Evolutionary conservation across 2,113 vertebrate genomes (phyloP), one percentile per base, ranked within the genome.

Genomic region (Natator depressus): DNA sequence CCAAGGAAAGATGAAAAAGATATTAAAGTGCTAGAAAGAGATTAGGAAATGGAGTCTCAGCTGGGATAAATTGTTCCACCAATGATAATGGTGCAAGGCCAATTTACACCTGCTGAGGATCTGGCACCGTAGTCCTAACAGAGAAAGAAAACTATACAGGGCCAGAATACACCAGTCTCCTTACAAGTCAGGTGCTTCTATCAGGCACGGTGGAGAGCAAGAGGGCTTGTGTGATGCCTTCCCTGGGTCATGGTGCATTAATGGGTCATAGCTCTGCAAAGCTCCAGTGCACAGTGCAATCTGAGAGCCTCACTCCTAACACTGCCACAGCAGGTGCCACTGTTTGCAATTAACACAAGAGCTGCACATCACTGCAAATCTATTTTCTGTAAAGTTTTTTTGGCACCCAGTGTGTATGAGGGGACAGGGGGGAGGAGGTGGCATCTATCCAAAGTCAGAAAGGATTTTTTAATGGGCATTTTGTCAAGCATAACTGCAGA

Each of bases 401-500:
- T 92, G 75, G 82, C 89, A 90, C 90, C 84, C 83, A 1, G 57
- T 29, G 20, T 54, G 53, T 54, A 19, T 20, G 53, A 3, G 72
- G 5, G 76, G 10, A 10, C 10, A 9, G 38, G 59, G 88, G 69
- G 57, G 25, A 1, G 0, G 25, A 96, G 88, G 47, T 97, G 97
- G 95, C 94, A 90, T 80, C 89, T 80, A 82, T 97, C 97, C 97
- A 97, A 94, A 91, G 90, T 38, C 35, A 9, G 95, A 96, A 81
- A 94, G 96, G 72, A 96, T 96, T 97, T 97, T 96, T 85, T 97
- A 96, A 96, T 85, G 96, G 96, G 93, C 96, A 88, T 97, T 98
- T 96, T 97, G 97, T 98, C 96, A 91, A 93, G 95, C 97, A 97
- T 95, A 98, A 98, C 97, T 95, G 93, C 91, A 91, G 97, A 91